A percentile compares a stretch with the other conserved stretches of the same genome.
Evolutionary conservation across 2,113 vertebrate genomes (phyloP).

Genomic region (Proterorhinus semilunaris): DNA sequence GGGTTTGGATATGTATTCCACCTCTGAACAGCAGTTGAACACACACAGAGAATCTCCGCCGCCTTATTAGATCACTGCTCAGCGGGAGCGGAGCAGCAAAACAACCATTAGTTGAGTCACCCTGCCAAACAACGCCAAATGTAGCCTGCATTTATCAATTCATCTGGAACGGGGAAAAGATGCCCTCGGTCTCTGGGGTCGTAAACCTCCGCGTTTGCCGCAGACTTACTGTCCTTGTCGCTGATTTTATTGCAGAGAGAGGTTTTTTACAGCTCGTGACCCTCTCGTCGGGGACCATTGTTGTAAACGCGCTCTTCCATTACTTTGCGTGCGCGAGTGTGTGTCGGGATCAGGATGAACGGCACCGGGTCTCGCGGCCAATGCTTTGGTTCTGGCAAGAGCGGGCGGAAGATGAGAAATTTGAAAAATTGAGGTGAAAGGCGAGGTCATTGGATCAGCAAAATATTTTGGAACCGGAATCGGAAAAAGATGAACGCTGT

Average conservation of each 20-base stretch:
- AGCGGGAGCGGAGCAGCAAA: background rate
- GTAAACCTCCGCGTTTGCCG: conserved; percentile 26
- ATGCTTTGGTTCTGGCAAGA: conserved; percentile 3
- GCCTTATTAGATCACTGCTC: conserved; percentile 15
- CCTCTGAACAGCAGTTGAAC: background rate
- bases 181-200: background rate
- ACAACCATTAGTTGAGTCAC: background rate
- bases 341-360: background rate
- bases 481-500: background rate
- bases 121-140: conserved; percentile 19
- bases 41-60: conserved; percentile 4
- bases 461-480: background rate
- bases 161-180: conserved; percentile 19
- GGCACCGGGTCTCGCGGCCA: conserved; percentile 20
- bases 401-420: background rate
- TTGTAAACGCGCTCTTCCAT: conserved; percentile 13
- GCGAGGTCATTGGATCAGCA: background rate
- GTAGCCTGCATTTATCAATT: conserved; percentile 25
- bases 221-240: background rate
- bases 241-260: conserved; percentile 31
- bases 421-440: background rate
- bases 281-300: conserved; percentile 16
- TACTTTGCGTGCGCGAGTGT: background rate
- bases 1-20: background rate
- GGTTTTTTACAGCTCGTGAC: conserved; percentile 23